Percentiles rank a stretch among this genome's conserved stretches.
These are phyloP conservation scores for Nipponia nippon DNA, from an alignment of 2,113 vertebrate genomes.

Conservation along the genomic window DNA sequence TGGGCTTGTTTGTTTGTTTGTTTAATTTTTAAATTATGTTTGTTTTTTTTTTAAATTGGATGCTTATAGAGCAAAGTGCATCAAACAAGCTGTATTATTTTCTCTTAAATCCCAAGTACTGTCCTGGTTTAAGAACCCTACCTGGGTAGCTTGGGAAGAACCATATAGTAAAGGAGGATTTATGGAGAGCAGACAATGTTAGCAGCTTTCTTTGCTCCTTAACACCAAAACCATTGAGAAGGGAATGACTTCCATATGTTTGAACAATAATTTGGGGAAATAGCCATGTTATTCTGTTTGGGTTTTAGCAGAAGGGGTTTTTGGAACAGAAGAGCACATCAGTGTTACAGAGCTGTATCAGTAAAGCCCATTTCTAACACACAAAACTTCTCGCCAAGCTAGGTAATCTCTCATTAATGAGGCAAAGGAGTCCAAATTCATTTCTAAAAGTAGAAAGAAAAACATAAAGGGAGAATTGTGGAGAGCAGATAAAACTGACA, in stretches of 20 bases:
- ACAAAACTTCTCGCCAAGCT: not conserved
- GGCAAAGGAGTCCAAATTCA: not conserved
- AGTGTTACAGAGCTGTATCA: not conserved
- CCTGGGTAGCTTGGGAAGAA: not conserved
- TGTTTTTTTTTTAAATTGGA: not conserved
- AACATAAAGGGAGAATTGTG: not conserved
- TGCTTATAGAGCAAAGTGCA: not conserved
- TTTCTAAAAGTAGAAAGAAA: not conserved
- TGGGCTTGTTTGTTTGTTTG: not conserved
- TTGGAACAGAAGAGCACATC: not conserved
- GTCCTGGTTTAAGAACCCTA: not conserved
- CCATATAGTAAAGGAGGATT: not conserved
- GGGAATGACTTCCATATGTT: not conserved
- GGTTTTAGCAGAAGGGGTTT: not conserved
- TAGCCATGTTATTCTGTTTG: not conserved
- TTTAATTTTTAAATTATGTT: no score
- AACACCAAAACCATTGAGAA: not conserved
- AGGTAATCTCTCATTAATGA: slow-evolving; percentile 38
- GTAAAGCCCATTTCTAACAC: not conserved
- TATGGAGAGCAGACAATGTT: not conserved
- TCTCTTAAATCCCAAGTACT: not conserved
- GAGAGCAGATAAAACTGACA: slow-evolving; percentile 31
- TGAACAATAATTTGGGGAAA: not conserved
- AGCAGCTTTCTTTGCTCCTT: not conserved
- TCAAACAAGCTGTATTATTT: not conserved